A percentile compares a stretch with the other conserved stretches of the same genome.
Evolutionary conservation across 2,113 vertebrate genomes (phyloP).

Genomic region (Xiphias gladius): DNA sequence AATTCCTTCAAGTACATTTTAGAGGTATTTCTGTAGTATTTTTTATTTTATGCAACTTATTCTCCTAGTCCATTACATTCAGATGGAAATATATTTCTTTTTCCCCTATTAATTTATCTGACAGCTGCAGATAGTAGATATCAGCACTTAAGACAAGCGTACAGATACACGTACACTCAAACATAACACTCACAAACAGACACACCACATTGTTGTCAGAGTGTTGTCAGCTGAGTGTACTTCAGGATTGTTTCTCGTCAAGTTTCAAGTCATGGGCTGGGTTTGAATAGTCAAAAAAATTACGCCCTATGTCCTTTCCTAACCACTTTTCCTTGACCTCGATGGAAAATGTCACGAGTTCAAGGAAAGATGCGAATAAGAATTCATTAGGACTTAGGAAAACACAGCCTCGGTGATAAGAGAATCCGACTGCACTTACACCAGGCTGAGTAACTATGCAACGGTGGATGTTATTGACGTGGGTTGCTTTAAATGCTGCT

Average conservation of each 20-base stretch:
- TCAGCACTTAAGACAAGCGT: neutral
- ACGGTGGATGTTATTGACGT: no score
- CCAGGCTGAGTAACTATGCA: no score
- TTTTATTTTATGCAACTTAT: neutral
- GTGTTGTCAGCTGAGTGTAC: slow-evolving; percentile 33
- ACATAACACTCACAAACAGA: neutral
- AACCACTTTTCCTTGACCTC: no score
- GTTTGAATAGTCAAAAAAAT: no score
- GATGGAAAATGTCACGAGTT: no score
- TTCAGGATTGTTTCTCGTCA: slow-evolving; percentile 34
- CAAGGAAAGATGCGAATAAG: no score
- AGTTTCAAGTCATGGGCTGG: slow-evolving; percentile 21
- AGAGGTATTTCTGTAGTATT: neutral
- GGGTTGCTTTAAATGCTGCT: no score
- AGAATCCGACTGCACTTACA: no score
- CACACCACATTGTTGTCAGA: slow-evolving; percentile 10
- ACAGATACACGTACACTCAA: neutral
- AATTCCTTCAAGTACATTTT: neutral
- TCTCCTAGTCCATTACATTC: neutral
- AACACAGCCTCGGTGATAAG: no score
- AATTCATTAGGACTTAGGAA: no score
- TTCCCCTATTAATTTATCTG: neutral
- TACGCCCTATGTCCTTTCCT: no score
- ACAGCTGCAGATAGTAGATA: slow-evolving; percentile 8
- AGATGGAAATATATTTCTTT: neutral